Evolutionary conservation across 92 coral and sea anemone species (phyloP), one percentile per base, ranked within the genome.

Genomic region (Umimayanthus chanpuru): DNA sequence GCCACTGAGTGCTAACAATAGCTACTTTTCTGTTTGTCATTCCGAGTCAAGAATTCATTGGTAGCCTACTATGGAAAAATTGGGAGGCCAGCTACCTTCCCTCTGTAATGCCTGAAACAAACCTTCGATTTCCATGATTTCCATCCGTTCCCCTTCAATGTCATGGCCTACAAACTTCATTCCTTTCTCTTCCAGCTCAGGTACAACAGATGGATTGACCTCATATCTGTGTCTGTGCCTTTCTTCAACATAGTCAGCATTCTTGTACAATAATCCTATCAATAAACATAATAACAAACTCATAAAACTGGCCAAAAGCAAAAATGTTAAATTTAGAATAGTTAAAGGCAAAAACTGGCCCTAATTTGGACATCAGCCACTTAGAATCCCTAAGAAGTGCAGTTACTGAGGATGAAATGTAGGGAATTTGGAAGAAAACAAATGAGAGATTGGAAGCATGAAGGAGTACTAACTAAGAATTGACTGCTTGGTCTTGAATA

Each of bases 141-240:
- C 99, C 99, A 97, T 97, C 32, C 99, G 81, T 89, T 97, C 95
- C 38, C 99, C 99, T 72, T 97, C 99, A 79, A 97, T 96, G 89
- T 97, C 99, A 76, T 92, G 96, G 20, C 98, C 99, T 81, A 97
- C 99, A 94, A 97, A 97, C 36, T 89, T 89, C 99, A 97, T 92
- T 21, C 99, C 99, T 80, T 87, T 88, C 73, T 94, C 95, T 88
- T 97, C 99, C 65, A 97, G 68, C 70, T 92, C 81, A 12, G 78
- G 81, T 32, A 97, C 91, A 25, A 81, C 71, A 6, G 88, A 43
- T 53, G 96, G 98, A 88, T 96, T 96, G 23, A 96, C 95, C 91
- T 97, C 99, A 44, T 95, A 97, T 88, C 99, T 91, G 80, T 97
- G 99, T 81, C 99, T 92, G 92, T 97, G 99, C 80, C 99, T 90